phyloP scores from a whole-genome alignment of 2,113 vertebrate species.

The Corvus hawaiiensis region DNA sequence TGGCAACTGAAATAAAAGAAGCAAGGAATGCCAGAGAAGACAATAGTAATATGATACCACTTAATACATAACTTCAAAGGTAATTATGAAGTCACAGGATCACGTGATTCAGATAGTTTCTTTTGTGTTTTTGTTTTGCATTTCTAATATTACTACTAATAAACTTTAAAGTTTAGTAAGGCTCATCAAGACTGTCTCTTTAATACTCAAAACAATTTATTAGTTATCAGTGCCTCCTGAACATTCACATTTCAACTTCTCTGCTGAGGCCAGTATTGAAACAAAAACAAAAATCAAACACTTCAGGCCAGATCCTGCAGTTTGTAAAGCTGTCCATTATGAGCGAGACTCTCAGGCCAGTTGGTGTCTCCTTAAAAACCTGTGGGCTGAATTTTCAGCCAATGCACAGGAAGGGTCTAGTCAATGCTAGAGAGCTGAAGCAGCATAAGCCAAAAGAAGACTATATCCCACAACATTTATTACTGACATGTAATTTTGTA shows the following conservation, averaged over 20 bases:
- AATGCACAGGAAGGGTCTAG: not conserved
- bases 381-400: not conserved
- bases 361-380: not conserved
- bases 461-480: not conserved
- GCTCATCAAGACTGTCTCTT: not conserved
- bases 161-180: not conserved
- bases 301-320: not conserved
- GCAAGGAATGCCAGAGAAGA: not conserved
- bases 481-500: not conserved
- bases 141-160: not conserved
- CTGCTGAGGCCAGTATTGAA: not conserved
- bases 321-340: not conserved
- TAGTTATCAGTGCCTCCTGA: not conserved
- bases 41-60: rapidly evolving
- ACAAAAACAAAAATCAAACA: not conserved
- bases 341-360: not conserved
- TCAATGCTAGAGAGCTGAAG: not conserved
- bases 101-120: not conserved
- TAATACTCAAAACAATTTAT: not conserved
- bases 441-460: not conserved
- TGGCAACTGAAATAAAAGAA: not conserved
- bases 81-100: not conserved
- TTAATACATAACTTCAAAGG: not conserved
- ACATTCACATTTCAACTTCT: not conserved
- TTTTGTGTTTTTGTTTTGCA: not conserved